phyloP scores from a whole-genome alignment of 2,113 vertebrate species.

The Aviceda subcristata region DNA sequence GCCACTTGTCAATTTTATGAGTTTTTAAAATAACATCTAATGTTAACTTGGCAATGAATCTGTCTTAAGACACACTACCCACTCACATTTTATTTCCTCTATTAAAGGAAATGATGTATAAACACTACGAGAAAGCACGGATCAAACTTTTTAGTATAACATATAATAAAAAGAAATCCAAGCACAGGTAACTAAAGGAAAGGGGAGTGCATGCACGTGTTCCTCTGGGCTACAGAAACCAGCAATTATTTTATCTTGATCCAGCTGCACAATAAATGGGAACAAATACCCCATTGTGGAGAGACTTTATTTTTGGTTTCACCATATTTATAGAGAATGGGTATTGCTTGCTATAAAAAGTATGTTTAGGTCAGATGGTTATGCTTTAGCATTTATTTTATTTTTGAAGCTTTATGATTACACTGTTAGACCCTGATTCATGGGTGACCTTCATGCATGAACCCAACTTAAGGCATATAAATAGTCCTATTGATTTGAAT shows the following conservation, averaged over 20 bases:
- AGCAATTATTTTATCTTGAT: neutral
- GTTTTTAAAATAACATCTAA: constrained; percentile 11
- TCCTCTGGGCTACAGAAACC: neutral
- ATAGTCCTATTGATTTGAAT: neutral
- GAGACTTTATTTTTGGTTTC: neutral
- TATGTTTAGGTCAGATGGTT: neutral
- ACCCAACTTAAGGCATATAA: neutral
- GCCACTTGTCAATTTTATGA: neutral
- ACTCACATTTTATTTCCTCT: neutral
- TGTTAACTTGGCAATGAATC: neutral
- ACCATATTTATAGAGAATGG: neutral
- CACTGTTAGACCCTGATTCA: neutral
- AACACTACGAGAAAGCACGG: neutral
- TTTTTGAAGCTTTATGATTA: neutral
- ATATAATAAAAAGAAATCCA: neutral
- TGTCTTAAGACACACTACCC: neutral
- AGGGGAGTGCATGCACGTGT: neutral
- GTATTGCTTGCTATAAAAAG: neutral
- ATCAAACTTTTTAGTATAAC: neutral
- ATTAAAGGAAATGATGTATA: neutral
- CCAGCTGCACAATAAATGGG: neutral
- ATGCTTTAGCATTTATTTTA: neutral
- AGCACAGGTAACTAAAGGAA: neutral
- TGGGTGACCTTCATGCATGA: neutral
- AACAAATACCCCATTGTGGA: neutral